These are phyloP conservation scores for Brotula barbata DNA, from an alignment of 2,797 vertebrate species.

Conservation along the genomic window DNA sequence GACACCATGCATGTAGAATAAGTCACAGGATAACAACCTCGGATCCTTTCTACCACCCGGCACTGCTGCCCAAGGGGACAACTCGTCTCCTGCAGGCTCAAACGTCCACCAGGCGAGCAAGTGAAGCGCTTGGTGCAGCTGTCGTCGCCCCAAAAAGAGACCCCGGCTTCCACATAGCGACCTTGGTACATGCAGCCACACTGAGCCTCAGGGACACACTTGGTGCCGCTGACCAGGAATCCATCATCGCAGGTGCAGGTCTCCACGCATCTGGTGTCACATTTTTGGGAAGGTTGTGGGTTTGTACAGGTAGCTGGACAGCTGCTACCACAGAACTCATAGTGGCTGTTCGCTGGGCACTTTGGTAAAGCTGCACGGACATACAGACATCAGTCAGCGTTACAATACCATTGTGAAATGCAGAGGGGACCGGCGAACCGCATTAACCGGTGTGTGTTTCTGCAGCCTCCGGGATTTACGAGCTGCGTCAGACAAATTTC, in stretches of 20 bases:
- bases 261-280: conserved; percentile 73
- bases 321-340: conserved; percentile 68
- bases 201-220: conserved; percentile 58
- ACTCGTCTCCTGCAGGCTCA: conserved; percentile 13
- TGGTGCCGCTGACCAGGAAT: conserved; percentile 63
- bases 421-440: too few relatives aligned
- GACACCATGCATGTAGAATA: conserved; percentile 56
- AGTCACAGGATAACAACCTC: conserved; percentile 49
- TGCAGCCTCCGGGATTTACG: too few relatives aligned
- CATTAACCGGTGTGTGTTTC: too few relatives aligned
- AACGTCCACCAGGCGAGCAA: conserved; percentile 44
- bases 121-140: conserved; percentile 61
- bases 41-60: conserved; percentile 38
- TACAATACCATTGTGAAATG: too few relatives aligned
- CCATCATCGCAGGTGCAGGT: conserved; percentile 73
- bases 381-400: background rate
- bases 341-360: conserved; percentile 79
- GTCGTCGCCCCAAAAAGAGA: conserved; percentile 73
- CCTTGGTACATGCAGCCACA: conserved; percentile 78
- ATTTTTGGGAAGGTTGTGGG: conserved; percentile 21
- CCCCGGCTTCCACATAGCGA: conserved; percentile 44
- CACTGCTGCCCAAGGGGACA: conserved; percentile 59
- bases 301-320: conserved; percentile 77
- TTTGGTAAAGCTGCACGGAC: conserved; percentile 58
- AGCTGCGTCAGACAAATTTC: too few relatives aligned